Evolutionary conservation across 2,113 vertebrate species (phyloP), one percentile per base, ranked within the genome.

Genomic region (Spizaetus ornatus): DNA sequence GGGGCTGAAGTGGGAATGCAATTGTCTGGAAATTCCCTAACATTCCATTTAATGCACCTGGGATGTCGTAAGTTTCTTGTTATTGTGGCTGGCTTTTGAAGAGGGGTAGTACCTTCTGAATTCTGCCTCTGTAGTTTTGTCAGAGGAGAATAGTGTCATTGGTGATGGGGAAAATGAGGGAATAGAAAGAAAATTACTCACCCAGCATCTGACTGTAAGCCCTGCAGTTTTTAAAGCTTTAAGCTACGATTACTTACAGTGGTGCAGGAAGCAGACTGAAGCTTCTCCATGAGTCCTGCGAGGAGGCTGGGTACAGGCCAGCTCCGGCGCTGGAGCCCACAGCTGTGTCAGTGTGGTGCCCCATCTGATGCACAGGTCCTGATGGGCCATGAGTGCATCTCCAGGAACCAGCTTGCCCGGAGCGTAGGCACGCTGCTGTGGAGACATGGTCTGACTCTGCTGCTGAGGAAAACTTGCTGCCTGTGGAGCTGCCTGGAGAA

Each of bases 221-320:
- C 32, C 26, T 47, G 43, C 14, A 32, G 31, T 13, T 55, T 59
- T 76, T 27, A 77, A 85, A 40, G 45, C 10, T 80, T 80, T 81
- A 82, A 62, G 16, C 14, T 15, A 29, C 11, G 18, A 66, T 61
- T 78, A 29, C 22, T 83, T 36, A 12, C 20, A 38, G n/a, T 1
- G 0, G 29, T 61, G 48, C 31, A 70, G 31, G 18, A 59, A 11
- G 43, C 43, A 69, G 20, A 59, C 7, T 19, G 26, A 47, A 1
- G 1, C 5, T 31, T 43, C 55, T 47, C 11, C 6, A 4, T 0
- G 1, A 59, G 23, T 23, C 45, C 20, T 34, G 21, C 1, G 3
- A 81, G 55, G 25, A 86, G 56, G 9, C 29, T 59, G 73, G 10
- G 14, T n/a, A 10, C 8, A 16, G 62, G 27, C 9, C 73, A 66